phyloP scores from a whole-genome alignment of 2,888 invertebrate genomes.

The Phlogophora meticulosa region DNA sequence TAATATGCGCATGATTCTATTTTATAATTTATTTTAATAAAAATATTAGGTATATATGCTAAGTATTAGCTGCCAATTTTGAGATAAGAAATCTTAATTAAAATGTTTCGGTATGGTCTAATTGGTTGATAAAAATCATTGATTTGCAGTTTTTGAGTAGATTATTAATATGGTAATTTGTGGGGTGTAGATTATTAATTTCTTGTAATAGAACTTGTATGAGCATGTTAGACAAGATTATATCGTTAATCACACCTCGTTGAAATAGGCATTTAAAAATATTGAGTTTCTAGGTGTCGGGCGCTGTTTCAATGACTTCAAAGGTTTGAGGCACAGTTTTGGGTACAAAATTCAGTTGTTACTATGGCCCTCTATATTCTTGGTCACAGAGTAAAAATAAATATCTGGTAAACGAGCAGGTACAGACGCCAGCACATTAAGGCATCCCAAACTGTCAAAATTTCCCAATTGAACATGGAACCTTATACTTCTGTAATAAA shows the following conservation, averaged over 20 bases:
- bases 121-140: constrained; percentile 43
- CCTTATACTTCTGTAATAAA: too few relatives aligned
- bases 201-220: constrained; percentile 22
- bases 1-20: constrained; percentile 33
- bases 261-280: not conserved
- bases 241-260: constrained; percentile 29
- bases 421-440: too few relatives aligned
- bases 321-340: not conserved
- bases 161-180: constrained; percentile 39
- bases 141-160: constrained; percentile 27
- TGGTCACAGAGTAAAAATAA: too few relatives aligned
- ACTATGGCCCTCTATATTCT: too few relatives aligned
- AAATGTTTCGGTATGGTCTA: constrained; percentile 32
- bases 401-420: too few relatives aligned
- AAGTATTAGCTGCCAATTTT: constrained; percentile 33
- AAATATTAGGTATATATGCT: constrained; percentile 22
- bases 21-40: constrained; percentile 36
- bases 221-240: constrained; percentile 12
- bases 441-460: too few relatives aligned
- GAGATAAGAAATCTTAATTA: constrained; percentile 52
- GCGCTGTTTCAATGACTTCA: too few relatives aligned
- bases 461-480: too few relatives aligned
- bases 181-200: constrained; percentile 14
- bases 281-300: not conserved
- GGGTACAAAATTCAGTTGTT: not conserved